Evolutionary conservation across 2,888 invertebrate species (phyloP), one percentile per base, ranked within the genome.

Genomic region (Dilophus febrilis): DNA sequence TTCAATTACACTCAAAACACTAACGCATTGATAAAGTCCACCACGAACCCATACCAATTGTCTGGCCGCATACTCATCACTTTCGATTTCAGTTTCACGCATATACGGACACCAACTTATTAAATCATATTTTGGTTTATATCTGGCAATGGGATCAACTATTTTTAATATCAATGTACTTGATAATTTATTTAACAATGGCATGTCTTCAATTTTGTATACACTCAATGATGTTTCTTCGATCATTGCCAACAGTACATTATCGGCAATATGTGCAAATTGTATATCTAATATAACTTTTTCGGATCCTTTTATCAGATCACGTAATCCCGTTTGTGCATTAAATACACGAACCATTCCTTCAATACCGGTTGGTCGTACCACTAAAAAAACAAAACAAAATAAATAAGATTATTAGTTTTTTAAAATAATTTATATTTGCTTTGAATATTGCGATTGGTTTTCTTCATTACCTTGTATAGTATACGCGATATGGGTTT

Each of bases 21-120:
- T 57, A 40, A 60, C 59, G 42, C 59, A 61, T 40, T 63, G 61
- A 45, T 59, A 61, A 38, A 72, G 74, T 46, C 72, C 73, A 32
- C 76, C 80, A 54, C 87, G 78, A 3, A 87, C 77, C 51, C 87
- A 72, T 42, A 86, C 82, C 51, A 92, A 68, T 50, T 87, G 67
- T 52, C 81, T 77, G 18, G 81, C 78, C 16, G 77, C 76, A 29
- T 76, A 73, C 10, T 72, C 72, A 6, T 73, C 76, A 45, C 73
- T 74, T 31, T 64, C 64, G 38, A 62, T 62, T 32, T 63, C 64
- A 43, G 61, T 65, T 42, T 71, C 72, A 0, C 87, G 85, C 44
- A 90, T 77, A 65, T 79, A 92, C 0, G 91, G 90, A 56, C 94
- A 94, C 94, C 94, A 94, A 51, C 90, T 82, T 33, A 92, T 77